Conservation (phyloP, 2,113 vertebrate species). For the Irena cyanogastra region DNA sequence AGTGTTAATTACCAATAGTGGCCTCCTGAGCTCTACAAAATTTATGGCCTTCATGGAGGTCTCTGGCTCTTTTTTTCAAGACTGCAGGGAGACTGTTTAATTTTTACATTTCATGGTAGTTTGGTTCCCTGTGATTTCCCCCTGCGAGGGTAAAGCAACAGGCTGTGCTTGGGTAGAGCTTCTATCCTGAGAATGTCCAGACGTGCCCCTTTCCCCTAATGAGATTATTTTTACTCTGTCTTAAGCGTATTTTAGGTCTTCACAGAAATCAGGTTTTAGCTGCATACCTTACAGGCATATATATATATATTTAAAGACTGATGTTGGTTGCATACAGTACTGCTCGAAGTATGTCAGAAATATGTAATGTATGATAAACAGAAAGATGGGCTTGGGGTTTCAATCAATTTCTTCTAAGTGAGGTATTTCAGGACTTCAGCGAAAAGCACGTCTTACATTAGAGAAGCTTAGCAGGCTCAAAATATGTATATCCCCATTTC, state of each 20-base stretch:
- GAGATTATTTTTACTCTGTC: slow-evolving; percentile 27
- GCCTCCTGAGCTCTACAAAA: not conserved
- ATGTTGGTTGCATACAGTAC: not conserved
- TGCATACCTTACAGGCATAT: not conserved
- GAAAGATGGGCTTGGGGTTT: not conserved
- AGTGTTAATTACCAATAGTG: not conserved
- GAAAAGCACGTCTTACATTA: slow-evolving; percentile 56
- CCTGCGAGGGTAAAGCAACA: not conserved
- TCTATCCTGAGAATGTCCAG: slow-evolving; percentile 10
- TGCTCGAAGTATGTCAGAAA: not conserved
- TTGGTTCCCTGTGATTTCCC: not conserved
- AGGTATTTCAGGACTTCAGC: slow-evolving; percentile 21
- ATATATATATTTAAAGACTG: not conserved
- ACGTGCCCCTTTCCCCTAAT: not conserved
- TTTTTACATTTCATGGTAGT: not conserved
- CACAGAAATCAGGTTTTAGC: not conserved
- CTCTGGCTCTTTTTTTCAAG: not conserved
- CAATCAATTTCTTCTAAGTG: not conserved
- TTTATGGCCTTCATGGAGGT: not conserved
- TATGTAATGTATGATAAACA: not conserved
- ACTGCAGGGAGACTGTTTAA: not conserved
- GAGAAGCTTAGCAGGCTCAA: slow-evolving; percentile 61
- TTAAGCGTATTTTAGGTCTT: not conserved
- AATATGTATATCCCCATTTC: slow-evolving; percentile 48
- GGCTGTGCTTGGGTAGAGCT: not conserved